A percentile compares a stretch with the other conserved stretches of the same genome.
These are phyloP conservation scores for Apis dorsata DNA, from an alignment of 1,140 invertebrate genomes.

Conservation along the genomic window DNA sequence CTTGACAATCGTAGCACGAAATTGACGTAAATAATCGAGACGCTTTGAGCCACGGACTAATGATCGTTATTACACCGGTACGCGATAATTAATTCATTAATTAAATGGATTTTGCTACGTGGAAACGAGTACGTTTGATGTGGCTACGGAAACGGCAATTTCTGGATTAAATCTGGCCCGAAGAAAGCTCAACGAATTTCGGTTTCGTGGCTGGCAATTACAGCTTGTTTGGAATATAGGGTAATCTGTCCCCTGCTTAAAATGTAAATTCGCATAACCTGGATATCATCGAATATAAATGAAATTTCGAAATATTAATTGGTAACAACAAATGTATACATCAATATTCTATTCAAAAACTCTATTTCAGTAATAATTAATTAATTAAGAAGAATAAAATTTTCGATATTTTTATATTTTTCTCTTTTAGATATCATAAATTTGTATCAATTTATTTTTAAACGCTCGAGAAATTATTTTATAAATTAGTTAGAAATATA, in stretches of 20 bases:
- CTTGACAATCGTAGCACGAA: neutral
- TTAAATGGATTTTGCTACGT: conserved; percentile 33
- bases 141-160: conserved; percentile 25
- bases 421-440: too few species aligned
- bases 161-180: conserved; percentile 20
- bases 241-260: neutral
- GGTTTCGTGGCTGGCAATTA: neutral
- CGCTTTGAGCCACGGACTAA: neutral
- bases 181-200: conserved; percentile 25
- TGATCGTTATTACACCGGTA: conserved; percentile 3
- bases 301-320: conserved; percentile 2
- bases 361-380: too few species aligned
- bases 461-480: too few species aligned
- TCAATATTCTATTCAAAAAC: too few species aligned
- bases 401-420: too few species aligned
- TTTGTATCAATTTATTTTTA: too few species aligned
- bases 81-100: conserved; percentile 54
- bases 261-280: neutral
- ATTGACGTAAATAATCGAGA: conserved; percentile 20
- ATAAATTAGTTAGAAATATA: too few species aligned
- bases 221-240: neutral
- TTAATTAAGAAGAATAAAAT: too few species aligned
- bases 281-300: conserved; percentile 1
- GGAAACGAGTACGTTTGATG: conserved; percentile 33
- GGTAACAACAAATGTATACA: too few species aligned